These are phyloP conservation scores for Leucopternis melanops DNA, from an alignment of 2,113 vertebrate genomes.

Conservation along the genomic window DNA sequence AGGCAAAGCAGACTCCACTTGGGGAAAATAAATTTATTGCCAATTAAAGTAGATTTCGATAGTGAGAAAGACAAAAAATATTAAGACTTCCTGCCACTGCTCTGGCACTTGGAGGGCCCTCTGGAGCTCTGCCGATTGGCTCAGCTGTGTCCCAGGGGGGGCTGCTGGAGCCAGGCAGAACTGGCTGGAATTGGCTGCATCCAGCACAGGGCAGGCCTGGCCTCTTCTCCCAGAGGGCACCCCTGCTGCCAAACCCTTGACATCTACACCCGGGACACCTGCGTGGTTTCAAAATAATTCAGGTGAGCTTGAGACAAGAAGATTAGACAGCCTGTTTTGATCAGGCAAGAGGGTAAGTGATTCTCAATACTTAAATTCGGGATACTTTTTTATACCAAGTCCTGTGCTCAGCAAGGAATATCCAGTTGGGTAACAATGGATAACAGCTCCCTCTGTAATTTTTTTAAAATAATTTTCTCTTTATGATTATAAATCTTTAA, in stretches of 20 bases:
- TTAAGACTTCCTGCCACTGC: accelerated
- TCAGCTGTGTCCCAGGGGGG: accelerated
- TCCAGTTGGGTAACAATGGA: background rate
- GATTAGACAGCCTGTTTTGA: background rate
- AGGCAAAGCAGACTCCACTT: background rate
- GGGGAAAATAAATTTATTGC: background rate
- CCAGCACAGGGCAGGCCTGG: too few species aligned
- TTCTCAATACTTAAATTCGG: background rate
- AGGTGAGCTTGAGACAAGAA: background rate
- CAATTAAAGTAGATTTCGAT: background rate
- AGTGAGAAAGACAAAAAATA: background rate
- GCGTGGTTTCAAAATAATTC: accelerated
- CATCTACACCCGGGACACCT: background rate
- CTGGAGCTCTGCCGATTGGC: background rate
- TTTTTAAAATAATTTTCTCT: background rate
- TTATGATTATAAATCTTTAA: background rate
- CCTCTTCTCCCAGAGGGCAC: background rate
- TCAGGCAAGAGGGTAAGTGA: background rate
- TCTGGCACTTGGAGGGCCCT: background rate
- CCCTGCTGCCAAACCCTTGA: background rate
- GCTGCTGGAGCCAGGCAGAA: background rate
- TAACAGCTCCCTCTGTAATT: background rate
- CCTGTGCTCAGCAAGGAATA: background rate
- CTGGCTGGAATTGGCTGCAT: accelerated
- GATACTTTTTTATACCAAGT: background rate